These are phyloP conservation scores for Wiebesia pumilae DNA, from an alignment of 1,140 invertebrate species.

Conservation along the genomic window DNA sequence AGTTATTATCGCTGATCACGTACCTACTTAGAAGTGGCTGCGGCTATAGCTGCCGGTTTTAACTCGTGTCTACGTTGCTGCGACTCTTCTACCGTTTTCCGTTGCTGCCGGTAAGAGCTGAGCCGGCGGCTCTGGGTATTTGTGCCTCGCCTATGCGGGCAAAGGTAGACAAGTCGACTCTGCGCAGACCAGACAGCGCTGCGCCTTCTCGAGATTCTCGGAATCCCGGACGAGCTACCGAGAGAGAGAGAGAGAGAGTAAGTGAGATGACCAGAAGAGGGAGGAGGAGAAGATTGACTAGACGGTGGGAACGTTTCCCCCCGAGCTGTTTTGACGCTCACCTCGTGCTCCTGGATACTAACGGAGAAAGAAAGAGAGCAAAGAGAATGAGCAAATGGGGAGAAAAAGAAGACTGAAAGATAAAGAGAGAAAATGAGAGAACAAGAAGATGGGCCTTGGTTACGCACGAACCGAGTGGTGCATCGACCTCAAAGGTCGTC, in stretches of 20 bases:
- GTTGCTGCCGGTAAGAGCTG: not conserved
- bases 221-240: conserved; percentile 59
- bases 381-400: conserved; percentile 39
- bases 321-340: conserved; percentile 70
- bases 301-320: conserved; percentile 71
- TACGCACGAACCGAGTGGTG: conserved; percentile 57
- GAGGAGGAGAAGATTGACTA: conserved; percentile 64
- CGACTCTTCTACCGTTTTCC: conserved; percentile 45
- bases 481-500: conserved; percentile 75
- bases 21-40: conserved; percentile 72
- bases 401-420: conserved; percentile 15
- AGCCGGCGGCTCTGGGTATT: conserved; percentile 59
- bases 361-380: conserved; percentile 44
- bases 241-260: not conserved
- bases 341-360: conserved; percentile 23
- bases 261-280: not conserved
- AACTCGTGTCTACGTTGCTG: conserved; percentile 32
- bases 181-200: conserved; percentile 71
- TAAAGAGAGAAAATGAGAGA: not conserved
- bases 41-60: conserved; percentile 57
- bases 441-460: conserved; percentile 27
- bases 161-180: conserved; percentile 63
- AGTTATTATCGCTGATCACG: conserved; percentile 74
- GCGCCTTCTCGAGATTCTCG: conserved; percentile 70
- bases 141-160: conserved; percentile 53